Base-by-base conservation (phyloP, 2,888 invertebrate species). In the Lasioglossum vierecki region DNA sequence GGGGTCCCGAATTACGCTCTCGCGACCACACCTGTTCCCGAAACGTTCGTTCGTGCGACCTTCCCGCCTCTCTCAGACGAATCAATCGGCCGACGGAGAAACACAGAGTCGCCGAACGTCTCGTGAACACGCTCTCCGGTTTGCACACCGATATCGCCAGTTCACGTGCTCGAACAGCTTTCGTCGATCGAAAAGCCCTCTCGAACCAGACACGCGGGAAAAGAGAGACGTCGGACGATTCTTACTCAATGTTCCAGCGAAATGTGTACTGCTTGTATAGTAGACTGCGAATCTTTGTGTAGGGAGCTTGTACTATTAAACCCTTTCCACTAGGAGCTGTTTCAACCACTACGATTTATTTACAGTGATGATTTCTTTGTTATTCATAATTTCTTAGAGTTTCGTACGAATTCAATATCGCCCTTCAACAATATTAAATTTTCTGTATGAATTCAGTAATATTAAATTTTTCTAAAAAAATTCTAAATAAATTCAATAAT, bases 21-120 rank as follows among this genome's bases (percentile, higher is more conserved):
- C 72, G 72, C 72, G 18, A 41, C 81, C 71, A 76, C 76, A 39
- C 76, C 74, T 63, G 74, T 75, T n/a, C 82, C 70, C 44, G 41
- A 68, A 26, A 39, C 53, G 53, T n/a, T 53, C 70, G 70, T 39
- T 44, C n/a, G n/a, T 71, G 41, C 44, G 44, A 71, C 70, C 41
- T 71, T 71, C 39, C 66, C 66, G 66, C 66, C 60, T 60, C 60
- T n/a, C 35, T 35, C 68, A 22, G 39, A 68, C 68, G 68, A 41
- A 68, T 66, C 66, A 66, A 66, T 66, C 66, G 66, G 30, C 30
- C 30, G 18, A 35, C 60, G 26, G 60, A 15, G 60, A 63, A 30
- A 63, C 30, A 26, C 26, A 30, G 60, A 63, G 60, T 11, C 60
- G n/a, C 26, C 26, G 60, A 63, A 63, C 60, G 60, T 63, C 60